Conservation (phyloP, 1,140 invertebrate genomes). For the Delia radicum region DNA sequence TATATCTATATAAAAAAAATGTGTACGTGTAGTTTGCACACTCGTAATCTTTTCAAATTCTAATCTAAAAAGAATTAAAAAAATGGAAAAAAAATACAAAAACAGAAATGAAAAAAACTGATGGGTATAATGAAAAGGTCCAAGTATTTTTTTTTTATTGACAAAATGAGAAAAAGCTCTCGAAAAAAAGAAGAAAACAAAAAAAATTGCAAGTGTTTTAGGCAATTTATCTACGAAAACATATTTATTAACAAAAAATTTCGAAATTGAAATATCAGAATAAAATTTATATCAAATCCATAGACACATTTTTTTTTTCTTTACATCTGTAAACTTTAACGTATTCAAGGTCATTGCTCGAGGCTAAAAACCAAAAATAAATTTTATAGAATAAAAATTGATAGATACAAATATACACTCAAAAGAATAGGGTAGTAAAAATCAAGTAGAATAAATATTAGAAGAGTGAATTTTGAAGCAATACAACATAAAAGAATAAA, state of each 20-base stretch:
- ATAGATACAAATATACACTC: not conserved
- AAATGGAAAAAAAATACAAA: too few relatives aligned
- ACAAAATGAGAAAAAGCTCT: not conserved
- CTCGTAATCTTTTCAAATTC: not conserved
- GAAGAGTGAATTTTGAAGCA: too few relatives aligned
- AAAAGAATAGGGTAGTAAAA: too few relatives aligned
- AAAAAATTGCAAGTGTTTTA: too few relatives aligned
- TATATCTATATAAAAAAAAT: not conserved
- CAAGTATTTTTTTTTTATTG: not conserved
- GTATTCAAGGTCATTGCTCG: constrained; percentile 15
- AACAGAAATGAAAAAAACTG: too few relatives aligned
- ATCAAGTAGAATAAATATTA: too few relatives aligned
- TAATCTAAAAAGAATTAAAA: not conserved
- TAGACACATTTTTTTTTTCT: not conserved
- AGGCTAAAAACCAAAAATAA: not conserved
- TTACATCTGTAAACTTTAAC: not conserved
- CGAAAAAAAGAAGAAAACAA: not conserved
- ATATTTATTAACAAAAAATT: too few relatives aligned
- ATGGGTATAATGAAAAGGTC: not conserved
- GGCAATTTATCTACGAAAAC: too few relatives aligned
- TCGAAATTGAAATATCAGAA: too few relatives aligned
- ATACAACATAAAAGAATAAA: too few relatives aligned
- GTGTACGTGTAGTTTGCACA: not conserved
- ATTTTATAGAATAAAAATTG: not conserved
- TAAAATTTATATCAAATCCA: not conserved